A percentile compares a stretch with the other conserved stretches of the same genome.
Conservation (phyloP, 2,888 invertebrate species). For the Acronicta alni region DNA sequence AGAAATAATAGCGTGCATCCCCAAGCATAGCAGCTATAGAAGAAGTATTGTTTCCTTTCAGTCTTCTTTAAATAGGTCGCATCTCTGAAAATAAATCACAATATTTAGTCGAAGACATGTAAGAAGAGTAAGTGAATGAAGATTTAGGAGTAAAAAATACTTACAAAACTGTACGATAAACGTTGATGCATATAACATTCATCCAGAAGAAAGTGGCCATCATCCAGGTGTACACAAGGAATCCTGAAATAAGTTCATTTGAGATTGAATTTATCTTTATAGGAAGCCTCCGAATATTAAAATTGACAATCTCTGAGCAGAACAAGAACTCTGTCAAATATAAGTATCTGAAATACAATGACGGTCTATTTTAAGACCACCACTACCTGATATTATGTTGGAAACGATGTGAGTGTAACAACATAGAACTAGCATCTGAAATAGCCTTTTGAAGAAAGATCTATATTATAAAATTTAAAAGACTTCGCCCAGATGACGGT, state of each 20-base stretch:
- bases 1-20: slow-evolving; percentile 88
- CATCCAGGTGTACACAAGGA: slow-evolving; percentile 90
- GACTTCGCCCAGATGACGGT: too few relatives aligned
- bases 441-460: too few relatives aligned
- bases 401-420: too few relatives aligned
- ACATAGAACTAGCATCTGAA: too few relatives aligned
- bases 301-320: too few relatives aligned
- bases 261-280: background rate
- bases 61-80: slow-evolving; percentile 78
- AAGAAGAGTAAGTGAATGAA: background rate
- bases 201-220: slow-evolving; percentile 93
- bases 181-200: slow-evolving; percentile 91
- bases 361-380: too few relatives aligned
- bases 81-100: slow-evolving; percentile 67
- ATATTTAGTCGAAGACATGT: background rate
- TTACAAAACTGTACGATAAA: slow-evolving; percentile 91
- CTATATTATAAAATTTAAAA: too few relatives aligned
- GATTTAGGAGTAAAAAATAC: slow-evolving; percentile 68
- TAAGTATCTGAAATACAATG: too few relatives aligned
- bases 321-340: too few relatives aligned
- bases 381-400: too few relatives aligned
- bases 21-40: slow-evolving; percentile 90
- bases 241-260: slow-evolving; percentile 75
- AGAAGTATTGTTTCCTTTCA: slow-evolving; percentile 85
- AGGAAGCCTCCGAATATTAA: too few relatives aligned